These are phyloP conservation scores for Orussus abietinus DNA, from an alignment of 1,140 invertebrate genomes.

Conservation along the genomic window DNA sequence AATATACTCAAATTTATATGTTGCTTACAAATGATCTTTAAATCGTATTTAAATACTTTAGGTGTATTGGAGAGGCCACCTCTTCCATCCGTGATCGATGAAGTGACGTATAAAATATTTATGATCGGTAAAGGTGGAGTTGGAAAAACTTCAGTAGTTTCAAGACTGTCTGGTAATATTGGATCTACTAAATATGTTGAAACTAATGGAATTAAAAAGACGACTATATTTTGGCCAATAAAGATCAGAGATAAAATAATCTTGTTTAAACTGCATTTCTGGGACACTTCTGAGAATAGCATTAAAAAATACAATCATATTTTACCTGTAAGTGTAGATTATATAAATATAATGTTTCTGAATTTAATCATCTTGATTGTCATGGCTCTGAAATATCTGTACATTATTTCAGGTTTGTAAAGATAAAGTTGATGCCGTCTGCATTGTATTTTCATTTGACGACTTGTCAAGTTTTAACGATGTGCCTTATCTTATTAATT, in stretches of 20 bases:
- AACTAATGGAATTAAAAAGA: slow-evolving; percentile 59
- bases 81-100: slow-evolving; percentile 51
- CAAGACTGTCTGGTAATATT: slow-evolving; percentile 51
- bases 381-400: not conserved
- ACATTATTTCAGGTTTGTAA: slow-evolving; percentile 50
- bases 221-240: slow-evolving; percentile 59
- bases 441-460: slow-evolving; percentile 58
- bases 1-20: slow-evolving; percentile 10
- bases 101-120: slow-evolving; percentile 61
- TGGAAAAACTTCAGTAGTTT: slow-evolving; percentile 57
- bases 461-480: slow-evolving; percentile 57
- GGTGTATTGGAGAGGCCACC: slow-evolving; percentile 57
- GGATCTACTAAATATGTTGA: slow-evolving; percentile 47
- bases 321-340: slow-evolving; percentile 50
- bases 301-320: slow-evolving; percentile 61
- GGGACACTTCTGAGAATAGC: slow-evolving; percentile 59
- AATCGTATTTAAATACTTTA: slow-evolving; percentile 28
- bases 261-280: slow-evolving; percentile 59
- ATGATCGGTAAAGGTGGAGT: slow-evolving; percentile 57
- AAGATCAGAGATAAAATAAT: slow-evolving; percentile 58
- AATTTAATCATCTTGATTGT: slow-evolving; percentile 2
- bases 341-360: slow-evolving; percentile 2
- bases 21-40: not conserved
- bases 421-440: slow-evolving; percentile 55
- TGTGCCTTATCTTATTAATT: slow-evolving; percentile 54